Percentiles rank a stretch among this genome's conserved stretches.
phyloP scores from a whole-genome alignment of 1,140 invertebrate species.

The Pissodes strobi region DNA sequence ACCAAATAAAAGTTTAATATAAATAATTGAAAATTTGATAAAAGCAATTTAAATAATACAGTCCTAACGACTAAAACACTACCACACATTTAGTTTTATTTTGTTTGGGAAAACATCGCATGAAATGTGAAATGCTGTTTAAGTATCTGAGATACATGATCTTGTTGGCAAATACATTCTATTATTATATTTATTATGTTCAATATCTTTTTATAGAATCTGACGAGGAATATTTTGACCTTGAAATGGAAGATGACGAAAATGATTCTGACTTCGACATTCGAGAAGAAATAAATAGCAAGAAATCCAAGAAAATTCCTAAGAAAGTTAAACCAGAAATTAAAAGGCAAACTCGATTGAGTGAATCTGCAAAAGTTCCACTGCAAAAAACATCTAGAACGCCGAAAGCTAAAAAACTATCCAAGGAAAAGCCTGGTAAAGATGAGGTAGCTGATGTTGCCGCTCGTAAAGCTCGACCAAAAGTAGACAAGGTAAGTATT shows the following conservation, averaged over 20 bases:
- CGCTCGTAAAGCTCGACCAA: slow-evolving; percentile 1
- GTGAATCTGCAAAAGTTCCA: slow-evolving; percentile 25
- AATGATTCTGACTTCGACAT: slow-evolving; percentile 54
- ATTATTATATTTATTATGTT: background rate
- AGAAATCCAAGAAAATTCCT: slow-evolving; percentile 37
- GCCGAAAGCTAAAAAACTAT: slow-evolving; percentile 24
- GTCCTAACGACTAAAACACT: too few species aligned
- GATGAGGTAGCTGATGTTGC: slow-evolving; percentile 12
- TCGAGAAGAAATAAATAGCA: slow-evolving; percentile 50
- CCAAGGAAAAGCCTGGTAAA: slow-evolving; percentile 1
- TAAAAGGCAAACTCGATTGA: slow-evolving; percentile 49
- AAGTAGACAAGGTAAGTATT: slow-evolving; percentile 13
- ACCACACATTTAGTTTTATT: too few species aligned
- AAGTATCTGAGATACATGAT: too few species aligned
- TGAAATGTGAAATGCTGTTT: too few species aligned
- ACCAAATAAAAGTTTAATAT: too few species aligned
- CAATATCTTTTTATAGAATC: slow-evolving; percentile 10
- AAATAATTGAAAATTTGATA: too few species aligned
- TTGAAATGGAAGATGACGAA: slow-evolving; percentile 43
- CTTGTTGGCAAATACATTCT: too few species aligned
- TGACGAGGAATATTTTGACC: slow-evolving; percentile 38
- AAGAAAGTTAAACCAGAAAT: slow-evolving; percentile 17
- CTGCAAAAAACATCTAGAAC: slow-evolving; percentile 28
- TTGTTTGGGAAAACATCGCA: too few species aligned
- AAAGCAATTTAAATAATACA: too few species aligned